These are phyloP conservation scores for Melitaea cinxia DNA, from an alignment of 1,140 invertebrate species.

Conservation along the genomic window DNA sequence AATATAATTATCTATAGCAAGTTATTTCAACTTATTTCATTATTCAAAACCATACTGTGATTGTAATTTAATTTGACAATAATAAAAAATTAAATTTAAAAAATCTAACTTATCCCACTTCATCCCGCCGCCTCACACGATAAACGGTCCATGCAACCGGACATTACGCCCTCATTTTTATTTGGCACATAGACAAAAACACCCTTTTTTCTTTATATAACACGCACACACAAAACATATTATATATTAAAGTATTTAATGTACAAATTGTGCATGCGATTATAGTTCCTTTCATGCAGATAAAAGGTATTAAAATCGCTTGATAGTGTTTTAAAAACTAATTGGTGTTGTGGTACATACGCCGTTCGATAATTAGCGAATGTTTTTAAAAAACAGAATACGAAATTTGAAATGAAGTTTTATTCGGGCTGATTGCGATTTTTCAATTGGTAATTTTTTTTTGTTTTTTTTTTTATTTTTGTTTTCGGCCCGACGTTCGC, in stretches of 20 bases:
- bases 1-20: too few species aligned
- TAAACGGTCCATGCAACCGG: slow-evolving; percentile 74
- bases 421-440: slow-evolving; percentile 71
- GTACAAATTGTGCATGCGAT: slow-evolving; percentile 48
- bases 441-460: slow-evolving; percentile 66
- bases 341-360: slow-evolving; percentile 35
- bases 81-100: background rate
- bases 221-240: slow-evolving; percentile 56
- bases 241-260: slow-evolving; percentile 57
- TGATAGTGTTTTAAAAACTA: slow-evolving; percentile 19
- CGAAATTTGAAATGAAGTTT: slow-evolving; percentile 78
- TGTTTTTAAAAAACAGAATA: slow-evolving; percentile 78
- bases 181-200: slow-evolving; percentile 81
- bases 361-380: slow-evolving; percentile 77
- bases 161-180: slow-evolving; percentile 81
- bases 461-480: slow-evolving; percentile 52
- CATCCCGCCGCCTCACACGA: slow-evolving; percentile 43
- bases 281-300: slow-evolving; percentile 43
- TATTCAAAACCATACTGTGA: too few species aligned
- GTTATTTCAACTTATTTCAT: too few species aligned
- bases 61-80: background rate
- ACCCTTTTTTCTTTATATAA: slow-evolving; percentile 77
- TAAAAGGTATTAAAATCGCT: slow-evolving; percentile 40
- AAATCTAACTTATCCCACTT: slow-evolving; percentile 23
- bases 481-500: slow-evolving; percentile 48